Conservation (phyloP, 2,888 invertebrate species). For the Cistogaster globosa region DNA sequence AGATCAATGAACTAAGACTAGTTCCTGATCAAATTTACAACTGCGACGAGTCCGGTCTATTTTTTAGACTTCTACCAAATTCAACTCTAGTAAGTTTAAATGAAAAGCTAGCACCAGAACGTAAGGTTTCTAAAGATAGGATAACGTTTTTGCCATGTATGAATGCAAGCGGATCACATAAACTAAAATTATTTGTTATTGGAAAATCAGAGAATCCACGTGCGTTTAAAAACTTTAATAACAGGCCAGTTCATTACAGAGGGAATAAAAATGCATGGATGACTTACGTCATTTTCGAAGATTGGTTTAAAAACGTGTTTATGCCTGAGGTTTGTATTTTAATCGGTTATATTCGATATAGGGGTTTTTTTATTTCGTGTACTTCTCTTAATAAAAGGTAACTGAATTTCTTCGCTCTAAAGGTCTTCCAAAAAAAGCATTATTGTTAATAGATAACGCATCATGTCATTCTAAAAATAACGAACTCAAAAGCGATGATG, state of each 20-base stretch:
- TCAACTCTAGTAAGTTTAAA: constrained; percentile 7
- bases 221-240: constrained; percentile 59
- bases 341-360: constrained; percentile 10
- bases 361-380: not conserved
- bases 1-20: constrained; percentile 10
- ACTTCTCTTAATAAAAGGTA: not conserved
- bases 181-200: constrained; percentile 70
- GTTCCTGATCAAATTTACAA: constrained; percentile 5
- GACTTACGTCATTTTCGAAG: constrained; percentile 38
- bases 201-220: constrained; percentile 71
- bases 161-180: constrained; percentile 69
- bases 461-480: constrained; percentile 10
- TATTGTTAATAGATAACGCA: constrained; percentile 4
- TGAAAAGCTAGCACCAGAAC: not conserved
- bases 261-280: constrained; percentile 63
- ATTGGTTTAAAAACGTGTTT: constrained; percentile 18
- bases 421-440: constrained; percentile 11
- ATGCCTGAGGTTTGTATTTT: constrained; percentile 21
- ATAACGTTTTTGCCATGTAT: no score
- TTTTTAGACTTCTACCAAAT: no score
- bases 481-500: constrained; percentile 12
- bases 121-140: not conserved
- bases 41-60: no score
- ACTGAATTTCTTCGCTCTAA: constrained; percentile 15
- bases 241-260: constrained; percentile 20